Conservation (phyloP, 2,797 vertebrate species). For the Vultur gryphus region DNA sequence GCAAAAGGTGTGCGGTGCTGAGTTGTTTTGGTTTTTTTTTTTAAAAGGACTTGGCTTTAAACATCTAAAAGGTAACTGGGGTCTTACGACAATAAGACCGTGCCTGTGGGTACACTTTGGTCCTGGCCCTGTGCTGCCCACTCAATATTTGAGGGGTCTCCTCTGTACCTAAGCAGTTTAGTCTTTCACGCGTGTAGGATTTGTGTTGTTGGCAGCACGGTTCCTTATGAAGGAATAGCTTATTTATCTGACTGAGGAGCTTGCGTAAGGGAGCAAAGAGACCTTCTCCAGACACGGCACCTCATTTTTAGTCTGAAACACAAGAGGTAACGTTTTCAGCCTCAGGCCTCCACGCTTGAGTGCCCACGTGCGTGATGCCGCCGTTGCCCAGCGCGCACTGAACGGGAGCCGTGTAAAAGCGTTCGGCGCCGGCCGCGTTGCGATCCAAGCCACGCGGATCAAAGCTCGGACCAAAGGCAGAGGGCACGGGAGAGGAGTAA, state of each 20-base stretch:
- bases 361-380: background rate
- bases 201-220: background rate
- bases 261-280: background rate
- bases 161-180: background rate
- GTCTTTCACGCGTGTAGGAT: too few relatives aligned
- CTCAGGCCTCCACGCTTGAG: background rate
- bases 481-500: background rate
- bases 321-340: background rate
- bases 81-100: background rate
- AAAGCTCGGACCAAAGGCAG: background rate
- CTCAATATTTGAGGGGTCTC: background rate
- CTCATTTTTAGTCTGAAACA: background rate
- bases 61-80: background rate
- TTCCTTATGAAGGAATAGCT: background rate
- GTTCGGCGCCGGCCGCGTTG: too few relatives aligned
- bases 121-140: background rate
- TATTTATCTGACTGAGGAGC: background rate
- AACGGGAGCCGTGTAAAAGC: background rate
- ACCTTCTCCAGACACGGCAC: background rate
- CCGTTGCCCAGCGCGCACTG: too few relatives aligned
- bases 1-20: background rate
- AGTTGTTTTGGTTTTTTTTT: too few relatives aligned
- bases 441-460: background rate
- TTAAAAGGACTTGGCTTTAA: background rate
- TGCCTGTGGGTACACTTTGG: background rate